Evolutionary conservation across 1,140 invertebrate genomes (phyloP).

Genomic region (Brachionus koreanus): DNA sequence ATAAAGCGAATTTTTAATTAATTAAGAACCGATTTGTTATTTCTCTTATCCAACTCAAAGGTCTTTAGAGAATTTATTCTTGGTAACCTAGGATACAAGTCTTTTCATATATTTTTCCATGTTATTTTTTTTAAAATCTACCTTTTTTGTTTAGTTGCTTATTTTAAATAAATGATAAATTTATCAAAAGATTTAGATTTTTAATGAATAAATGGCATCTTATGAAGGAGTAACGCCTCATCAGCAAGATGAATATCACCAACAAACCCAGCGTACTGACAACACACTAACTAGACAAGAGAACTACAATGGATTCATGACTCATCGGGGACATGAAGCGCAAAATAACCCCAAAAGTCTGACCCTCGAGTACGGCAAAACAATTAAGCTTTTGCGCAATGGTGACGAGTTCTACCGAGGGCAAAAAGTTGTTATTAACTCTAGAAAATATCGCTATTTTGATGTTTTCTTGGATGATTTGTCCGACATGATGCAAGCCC

Average conservation of each 20-base stretch:
- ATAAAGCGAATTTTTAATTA: neutral
- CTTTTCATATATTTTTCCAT: conserved; percentile 5
- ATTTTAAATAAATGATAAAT: neutral
- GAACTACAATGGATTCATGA: conserved; percentile 35
- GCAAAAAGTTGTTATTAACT: conserved; percentile 39
- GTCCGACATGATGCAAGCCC: conserved; percentile 31
- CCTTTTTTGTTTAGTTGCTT: neutral
- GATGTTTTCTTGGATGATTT: conserved; percentile 44
- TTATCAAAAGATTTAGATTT: neutral
- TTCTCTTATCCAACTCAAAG: conserved; percentile 6
- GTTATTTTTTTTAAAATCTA: neutral
- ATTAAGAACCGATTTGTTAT: neutral
- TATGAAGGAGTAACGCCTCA: neutral
- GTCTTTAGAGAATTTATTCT: conserved; percentile 8
- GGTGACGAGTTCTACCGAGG: conserved; percentile 40
- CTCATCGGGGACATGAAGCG: neutral
- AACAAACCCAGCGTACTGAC: neutral
- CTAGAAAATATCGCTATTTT: conserved; percentile 26
- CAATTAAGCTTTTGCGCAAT: conserved; percentile 32
- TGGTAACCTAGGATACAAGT: neutral
- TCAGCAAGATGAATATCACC: conserved; percentile 14
- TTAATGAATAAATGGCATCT: conserved; percentile 17
- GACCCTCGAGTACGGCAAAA: conserved; percentile 14
- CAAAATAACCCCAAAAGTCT: neutral
- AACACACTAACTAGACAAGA: neutral